Percentiles rank a stretch among this genome's conserved stretches.
Conservation (phyloP, 2,888 invertebrate species). For the Agrotis exclamationis region DNA sequence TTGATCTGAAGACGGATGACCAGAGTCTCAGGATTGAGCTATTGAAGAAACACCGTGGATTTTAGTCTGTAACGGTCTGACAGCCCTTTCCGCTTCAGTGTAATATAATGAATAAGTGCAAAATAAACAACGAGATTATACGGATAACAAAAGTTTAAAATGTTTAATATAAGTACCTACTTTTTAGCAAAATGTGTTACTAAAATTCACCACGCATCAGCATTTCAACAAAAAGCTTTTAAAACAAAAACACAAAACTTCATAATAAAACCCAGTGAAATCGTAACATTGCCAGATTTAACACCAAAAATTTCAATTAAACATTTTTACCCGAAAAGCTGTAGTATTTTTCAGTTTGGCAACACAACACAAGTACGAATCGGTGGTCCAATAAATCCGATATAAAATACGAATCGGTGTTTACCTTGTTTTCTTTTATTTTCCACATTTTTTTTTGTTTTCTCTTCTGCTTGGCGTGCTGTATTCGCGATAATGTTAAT, state of each 20-base stretch:
- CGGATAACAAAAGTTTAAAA: no score
- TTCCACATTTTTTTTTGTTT: constrained; percentile 68
- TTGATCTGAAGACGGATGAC: no score
- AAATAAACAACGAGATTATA: no score
- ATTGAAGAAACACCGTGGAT: no score
- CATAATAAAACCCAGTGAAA: constrained; percentile 21
- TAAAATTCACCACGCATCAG: constrained; percentile 7
- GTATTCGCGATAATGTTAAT: constrained; percentile 57
- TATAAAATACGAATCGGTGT: constrained; percentile 77
- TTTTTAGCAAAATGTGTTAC: constrained; percentile 14
- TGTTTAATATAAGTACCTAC: no score
- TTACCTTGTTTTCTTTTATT: constrained; percentile 77
- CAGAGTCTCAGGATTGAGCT: no score
- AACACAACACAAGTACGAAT: constrained; percentile 62
- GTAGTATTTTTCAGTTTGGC: constrained; percentile 57
- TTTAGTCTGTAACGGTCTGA: no score
- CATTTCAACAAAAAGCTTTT: constrained; percentile 20
- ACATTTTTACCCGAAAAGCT: constrained; percentile 37
- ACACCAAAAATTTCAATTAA: constrained; percentile 32
- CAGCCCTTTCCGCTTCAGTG: no score
- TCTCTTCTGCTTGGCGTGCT: constrained; percentile 60
- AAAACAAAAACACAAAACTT: constrained; percentile 18
- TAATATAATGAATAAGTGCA: no score
- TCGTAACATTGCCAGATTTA: constrained; percentile 30
- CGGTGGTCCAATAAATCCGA: constrained; percentile 75